Percentiles rank a stretch among this genome's conserved stretches.
These are phyloP conservation scores for Melanostigma gelatinosum DNA, from an alignment of 2,113 vertebrate species.

Conservation along the genomic window DNA sequence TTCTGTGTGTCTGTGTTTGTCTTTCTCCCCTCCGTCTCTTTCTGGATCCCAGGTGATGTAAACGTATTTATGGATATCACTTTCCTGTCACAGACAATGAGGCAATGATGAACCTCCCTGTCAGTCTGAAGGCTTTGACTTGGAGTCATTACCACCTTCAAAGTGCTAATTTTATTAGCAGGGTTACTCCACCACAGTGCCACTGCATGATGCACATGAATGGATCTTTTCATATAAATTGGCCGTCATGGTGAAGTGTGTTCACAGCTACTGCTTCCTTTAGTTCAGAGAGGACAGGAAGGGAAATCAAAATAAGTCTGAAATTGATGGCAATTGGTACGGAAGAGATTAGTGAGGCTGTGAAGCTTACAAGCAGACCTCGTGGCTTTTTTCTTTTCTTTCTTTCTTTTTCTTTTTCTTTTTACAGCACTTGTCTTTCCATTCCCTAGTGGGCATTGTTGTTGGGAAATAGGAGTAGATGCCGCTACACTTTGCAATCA, in stretches of 20 bases:
- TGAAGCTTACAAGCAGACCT: neutral
- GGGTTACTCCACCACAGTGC: neutral
- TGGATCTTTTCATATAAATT: slow-evolving; percentile 33
- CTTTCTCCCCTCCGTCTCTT: neutral
- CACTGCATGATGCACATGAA: neutral
- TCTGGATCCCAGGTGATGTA: neutral
- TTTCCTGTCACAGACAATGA: neutral
- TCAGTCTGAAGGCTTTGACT: slow-evolving; percentile 19
- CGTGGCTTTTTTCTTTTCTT: neutral
- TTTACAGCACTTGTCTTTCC: neutral
- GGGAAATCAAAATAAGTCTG: neutral
- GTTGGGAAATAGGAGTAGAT: neutral
- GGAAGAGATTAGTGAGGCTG: slow-evolving; percentile 2
- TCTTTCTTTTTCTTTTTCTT: no score
- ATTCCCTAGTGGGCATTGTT: neutral
- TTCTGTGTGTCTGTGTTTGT: slow-evolving; percentile 3
- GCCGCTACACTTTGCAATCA: slow-evolving; percentile 9
- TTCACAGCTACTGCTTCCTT: slow-evolving; percentile 10
- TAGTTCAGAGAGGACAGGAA: neutral
- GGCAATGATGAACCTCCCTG: slow-evolving; percentile 1
- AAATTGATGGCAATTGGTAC: neutral
- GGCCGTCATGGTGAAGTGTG: slow-evolving; percentile 47
- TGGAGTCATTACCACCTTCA: slow-evolving; percentile 19
- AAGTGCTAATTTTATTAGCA: slow-evolving; percentile 35
- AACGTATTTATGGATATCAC: slow-evolving; percentile 21